Evolutionary conservation across 2,797 vertebrate species (phyloP), one percentile per base, ranked within the genome.

Genomic region (Myiotriccus ornatus): DNA sequence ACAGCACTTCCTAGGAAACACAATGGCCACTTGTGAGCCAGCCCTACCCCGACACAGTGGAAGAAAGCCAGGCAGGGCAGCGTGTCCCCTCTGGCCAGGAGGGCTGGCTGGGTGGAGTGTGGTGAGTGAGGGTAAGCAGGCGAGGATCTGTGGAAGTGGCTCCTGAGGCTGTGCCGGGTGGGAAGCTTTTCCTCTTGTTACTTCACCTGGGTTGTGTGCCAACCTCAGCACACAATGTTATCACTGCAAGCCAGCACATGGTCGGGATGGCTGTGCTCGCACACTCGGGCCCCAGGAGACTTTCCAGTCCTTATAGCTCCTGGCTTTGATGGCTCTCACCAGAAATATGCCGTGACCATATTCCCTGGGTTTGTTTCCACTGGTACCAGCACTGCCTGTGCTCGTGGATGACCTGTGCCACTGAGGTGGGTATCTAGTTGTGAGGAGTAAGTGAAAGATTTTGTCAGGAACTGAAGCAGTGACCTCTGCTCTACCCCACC

Each of bases 201-300:
- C 65, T 95, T 90, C 90, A 96, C 95, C 94, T 95, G 96, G 89
- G 74, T 17, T 65, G 53, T 0, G 19, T 94, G 96, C 95, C 96
- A 96, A 10, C 79, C 96, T 41, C 84, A 2, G 81, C 82, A 92
- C 85, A 97, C 96, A 97, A 96, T 97, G 97, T 97, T 97, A 97
- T 97, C 96, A 6, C 76, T 20, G 62, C 6, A 6, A 43, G 34
- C 83, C 96, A 97, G 96, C 93, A 64, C 90, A n/a, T 0, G 73
- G 83, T 25, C 7, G 30, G 84, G 16, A 49, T 0, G 71, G 68
- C 56, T 75, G 49, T 25, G 60, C 91, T 93, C 4, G 0, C 69
- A 39, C 60, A 63, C 28, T 50, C 0, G 11, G n/a, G 78, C 76
- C 96, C 85, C 56, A 1, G 49, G 94, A 83, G 95, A 87, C 21